phyloP scores from a whole-genome alignment of 2,888 invertebrate species.

The Acleris holmiana region DNA sequence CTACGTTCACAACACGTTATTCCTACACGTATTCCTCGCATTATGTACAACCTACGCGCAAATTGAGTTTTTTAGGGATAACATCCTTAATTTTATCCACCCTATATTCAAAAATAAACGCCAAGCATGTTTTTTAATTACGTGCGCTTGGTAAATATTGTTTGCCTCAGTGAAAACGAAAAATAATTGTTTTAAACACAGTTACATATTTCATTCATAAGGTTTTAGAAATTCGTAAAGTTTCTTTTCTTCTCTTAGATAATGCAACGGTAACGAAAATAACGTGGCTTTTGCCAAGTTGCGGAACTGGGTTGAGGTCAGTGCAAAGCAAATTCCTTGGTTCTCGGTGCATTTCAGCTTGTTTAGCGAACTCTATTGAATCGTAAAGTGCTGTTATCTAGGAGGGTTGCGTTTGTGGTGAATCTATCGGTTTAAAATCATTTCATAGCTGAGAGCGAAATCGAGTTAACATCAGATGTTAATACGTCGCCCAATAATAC shows the following conservation, averaged over 20 bases:
- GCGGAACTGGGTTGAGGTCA: constrained; percentile 54
- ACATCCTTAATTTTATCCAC: constrained; percentile 5
- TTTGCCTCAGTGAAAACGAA: not conserved
- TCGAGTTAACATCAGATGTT: too few relatives aligned
- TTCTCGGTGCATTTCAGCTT: constrained; percentile 24
- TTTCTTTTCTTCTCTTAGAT: constrained; percentile 8
- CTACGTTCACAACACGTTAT: constrained; percentile 28
- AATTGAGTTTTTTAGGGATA: constrained; percentile 6
- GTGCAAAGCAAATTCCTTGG: constrained; percentile 38
- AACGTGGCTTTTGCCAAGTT: constrained; percentile 40
- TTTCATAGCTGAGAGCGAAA: too few relatives aligned
- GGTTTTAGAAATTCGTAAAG: constrained; percentile 3
- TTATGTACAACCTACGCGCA: constrained; percentile 19
- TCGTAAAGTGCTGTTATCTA: not conserved
- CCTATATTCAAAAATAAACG: constrained; percentile 9
- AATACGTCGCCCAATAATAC: not conserved
- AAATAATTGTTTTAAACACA: not conserved
- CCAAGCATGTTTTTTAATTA: not conserved
- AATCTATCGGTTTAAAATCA: too few relatives aligned
- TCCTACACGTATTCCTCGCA: constrained; percentile 12
- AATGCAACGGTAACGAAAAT: constrained; percentile 24
- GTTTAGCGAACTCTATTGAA: constrained; percentile 17
- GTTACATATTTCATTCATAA: not conserved
- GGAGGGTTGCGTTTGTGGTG: not conserved
- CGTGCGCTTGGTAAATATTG: not conserved